Percentiles rank a stretch among this genome's conserved stretches.
Conservation (phyloP, 2,888 invertebrate species). For the Sycophila texana region DNA sequence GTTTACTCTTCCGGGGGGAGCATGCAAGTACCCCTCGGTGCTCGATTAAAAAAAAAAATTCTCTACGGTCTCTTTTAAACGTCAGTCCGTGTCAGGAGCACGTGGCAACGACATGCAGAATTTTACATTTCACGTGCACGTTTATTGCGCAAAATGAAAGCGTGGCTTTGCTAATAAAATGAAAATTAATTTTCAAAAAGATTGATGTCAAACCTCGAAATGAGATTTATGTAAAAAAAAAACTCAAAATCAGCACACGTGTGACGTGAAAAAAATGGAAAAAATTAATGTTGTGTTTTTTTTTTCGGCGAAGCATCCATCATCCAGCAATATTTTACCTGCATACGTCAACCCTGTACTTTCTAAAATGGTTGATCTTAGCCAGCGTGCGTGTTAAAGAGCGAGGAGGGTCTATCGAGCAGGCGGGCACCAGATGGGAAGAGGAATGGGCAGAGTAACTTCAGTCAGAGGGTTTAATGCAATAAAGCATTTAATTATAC, state of each 20-base stretch:
- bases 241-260: background rate
- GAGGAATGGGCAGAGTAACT: slow-evolving; percentile 31
- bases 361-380: slow-evolving; percentile 31
- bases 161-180: no score
- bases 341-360: slow-evolving; percentile 30
- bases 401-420: slow-evolving; percentile 20
- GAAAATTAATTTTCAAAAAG: no score
- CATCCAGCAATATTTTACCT: slow-evolving; percentile 44
- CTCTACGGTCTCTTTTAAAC: no score
- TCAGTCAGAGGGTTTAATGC: slow-evolving; percentile 45
- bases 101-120: background rate
- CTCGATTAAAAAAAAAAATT: no score
- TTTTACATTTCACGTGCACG: background rate
- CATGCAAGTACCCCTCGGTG: no score
- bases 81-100: no score
- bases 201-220: no score
- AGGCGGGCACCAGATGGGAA: slow-evolving; percentile 38
- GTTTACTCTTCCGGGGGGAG: no score
- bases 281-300: background rate
- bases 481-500: slow-evolving; percentile 34
- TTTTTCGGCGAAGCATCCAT: no score
- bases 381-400: slow-evolving; percentile 45
- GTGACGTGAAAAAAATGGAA: background rate
- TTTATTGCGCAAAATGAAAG: no score
- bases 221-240: no score